Percentiles rank a stretch among this genome's conserved stretches.
Evolutionary conservation across 2,113 vertebrate genomes (phyloP).

Genomic region (Gymnorhina tibicen): DNA sequence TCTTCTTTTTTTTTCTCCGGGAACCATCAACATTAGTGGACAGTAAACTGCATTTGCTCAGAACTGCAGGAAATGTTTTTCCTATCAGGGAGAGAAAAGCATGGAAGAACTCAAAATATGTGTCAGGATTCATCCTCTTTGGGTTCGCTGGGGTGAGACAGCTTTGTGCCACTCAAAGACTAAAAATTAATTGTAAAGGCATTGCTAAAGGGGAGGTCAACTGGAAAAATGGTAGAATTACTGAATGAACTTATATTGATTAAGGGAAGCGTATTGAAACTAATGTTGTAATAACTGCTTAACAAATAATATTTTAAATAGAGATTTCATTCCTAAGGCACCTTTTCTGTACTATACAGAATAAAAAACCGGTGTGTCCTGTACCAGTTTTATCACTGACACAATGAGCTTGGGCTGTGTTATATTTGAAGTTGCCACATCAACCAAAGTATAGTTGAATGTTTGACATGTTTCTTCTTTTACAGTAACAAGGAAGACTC

Average conservation of each 20-base stretch:
- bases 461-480: background rate
- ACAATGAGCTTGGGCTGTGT: background rate
- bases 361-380: background rate
- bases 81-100: background rate
- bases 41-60: background rate
- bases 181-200: background rate
- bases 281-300: background rate
- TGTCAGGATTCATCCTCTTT: background rate
- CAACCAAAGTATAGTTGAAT: background rate
- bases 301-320: background rate
- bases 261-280: background rate
- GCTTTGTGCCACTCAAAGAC: background rate
- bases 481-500: background rate
- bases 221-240: background rate
- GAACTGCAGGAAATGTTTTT: background rate
- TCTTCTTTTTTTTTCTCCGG: background rate
- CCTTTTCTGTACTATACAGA: background rate
- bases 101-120: background rate
- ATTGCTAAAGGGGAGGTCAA: background rate
- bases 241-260: background rate
- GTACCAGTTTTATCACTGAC: background rate
- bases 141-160: background rate
- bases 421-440: background rate
- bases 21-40: background rate
- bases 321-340: background rate